These are phyloP conservation scores for Tenthredo amoena DNA, from an alignment of 2,888 invertebrate species.

Conservation along the genomic window DNA sequence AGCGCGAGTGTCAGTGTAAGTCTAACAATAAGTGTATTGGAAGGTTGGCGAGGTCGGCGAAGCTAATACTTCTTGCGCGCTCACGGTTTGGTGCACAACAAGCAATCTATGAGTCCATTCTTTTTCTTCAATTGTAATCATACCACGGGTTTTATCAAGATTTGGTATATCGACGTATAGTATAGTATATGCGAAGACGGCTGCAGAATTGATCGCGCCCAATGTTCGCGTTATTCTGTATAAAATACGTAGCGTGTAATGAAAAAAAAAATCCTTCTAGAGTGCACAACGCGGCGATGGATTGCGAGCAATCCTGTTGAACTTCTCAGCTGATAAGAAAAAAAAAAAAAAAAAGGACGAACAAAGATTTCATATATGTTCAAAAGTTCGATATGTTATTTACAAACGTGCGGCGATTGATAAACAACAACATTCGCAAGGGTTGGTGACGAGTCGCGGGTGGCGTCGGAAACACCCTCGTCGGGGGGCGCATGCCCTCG, in stretches of 20 bases:
- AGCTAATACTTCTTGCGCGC: constrained; percentile 55
- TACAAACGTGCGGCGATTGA: not conserved
- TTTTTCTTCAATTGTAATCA: constrained; percentile 63
- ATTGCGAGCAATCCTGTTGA: not conserved
- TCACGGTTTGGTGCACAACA: constrained; percentile 67
- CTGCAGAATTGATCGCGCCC: constrained; percentile 42
- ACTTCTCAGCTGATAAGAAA: not conserved
- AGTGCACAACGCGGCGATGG: constrained; percentile 43
- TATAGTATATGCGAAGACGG: constrained; percentile 4
- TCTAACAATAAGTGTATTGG: constrained; percentile 39
- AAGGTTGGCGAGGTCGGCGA: constrained; percentile 22
- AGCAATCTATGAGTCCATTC: constrained; percentile 66
- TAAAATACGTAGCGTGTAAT: constrained; percentile 4
- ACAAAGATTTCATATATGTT: not conserved
- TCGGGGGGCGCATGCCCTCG: constrained; percentile 57
- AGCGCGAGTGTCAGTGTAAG: not conserved
- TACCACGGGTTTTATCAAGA: constrained; percentile 49
- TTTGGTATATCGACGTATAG: not conserved
- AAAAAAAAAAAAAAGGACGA: not conserved
- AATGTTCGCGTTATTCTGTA: constrained; percentile 5
- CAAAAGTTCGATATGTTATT: not conserved
- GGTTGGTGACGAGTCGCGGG: constrained; percentile 2
- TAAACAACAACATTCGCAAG: not conserved
- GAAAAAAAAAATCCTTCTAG: not conserved
- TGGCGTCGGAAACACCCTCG: constrained; percentile 32